Percentiles rank a stretch among this genome's conserved stretches.
These are phyloP conservation scores for Australoheros facetus DNA, from an alignment of 2,797 vertebrate genomes.

Conservation along the genomic window DNA sequence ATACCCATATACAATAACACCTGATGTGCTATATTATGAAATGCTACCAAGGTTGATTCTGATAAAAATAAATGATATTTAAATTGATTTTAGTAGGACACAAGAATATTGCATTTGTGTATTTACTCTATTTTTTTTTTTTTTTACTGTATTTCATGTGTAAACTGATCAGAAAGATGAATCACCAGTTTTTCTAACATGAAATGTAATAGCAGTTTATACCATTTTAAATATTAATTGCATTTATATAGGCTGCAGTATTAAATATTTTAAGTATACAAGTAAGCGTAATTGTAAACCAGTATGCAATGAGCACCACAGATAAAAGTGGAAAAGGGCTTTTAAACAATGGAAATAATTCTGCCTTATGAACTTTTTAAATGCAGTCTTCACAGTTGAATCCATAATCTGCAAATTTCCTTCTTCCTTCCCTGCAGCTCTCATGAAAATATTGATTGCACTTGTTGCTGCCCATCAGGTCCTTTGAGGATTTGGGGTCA, in stretches of 20 bases:
- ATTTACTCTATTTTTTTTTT: background rate
- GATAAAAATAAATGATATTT: no score
- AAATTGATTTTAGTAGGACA: no score
- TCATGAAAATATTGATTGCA: background rate
- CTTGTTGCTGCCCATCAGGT: rapidly evolving
- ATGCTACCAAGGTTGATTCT: background rate
- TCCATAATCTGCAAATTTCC: background rate
- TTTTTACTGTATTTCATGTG: background rate
- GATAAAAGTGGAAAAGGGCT: background rate
- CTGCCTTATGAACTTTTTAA: background rate
- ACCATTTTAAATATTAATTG: background rate
- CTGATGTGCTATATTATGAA: rapidly evolving
- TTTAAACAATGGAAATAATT: background rate
- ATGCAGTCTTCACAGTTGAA: background rate
- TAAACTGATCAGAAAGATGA: background rate
- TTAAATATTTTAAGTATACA: background rate
- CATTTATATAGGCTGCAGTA: background rate
- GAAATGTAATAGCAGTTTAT: rapidly evolving
- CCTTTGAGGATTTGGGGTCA: background rate
- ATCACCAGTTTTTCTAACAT: background rate
- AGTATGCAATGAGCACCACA: background rate
- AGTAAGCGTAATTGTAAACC: background rate
- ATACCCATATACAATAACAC: no score
- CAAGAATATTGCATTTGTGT: no score
- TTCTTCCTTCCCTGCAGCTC: background rate